Evolutionary conservation across 1,140 invertebrate species (phyloP).

Genomic region (Pissodes strobi): DNA sequence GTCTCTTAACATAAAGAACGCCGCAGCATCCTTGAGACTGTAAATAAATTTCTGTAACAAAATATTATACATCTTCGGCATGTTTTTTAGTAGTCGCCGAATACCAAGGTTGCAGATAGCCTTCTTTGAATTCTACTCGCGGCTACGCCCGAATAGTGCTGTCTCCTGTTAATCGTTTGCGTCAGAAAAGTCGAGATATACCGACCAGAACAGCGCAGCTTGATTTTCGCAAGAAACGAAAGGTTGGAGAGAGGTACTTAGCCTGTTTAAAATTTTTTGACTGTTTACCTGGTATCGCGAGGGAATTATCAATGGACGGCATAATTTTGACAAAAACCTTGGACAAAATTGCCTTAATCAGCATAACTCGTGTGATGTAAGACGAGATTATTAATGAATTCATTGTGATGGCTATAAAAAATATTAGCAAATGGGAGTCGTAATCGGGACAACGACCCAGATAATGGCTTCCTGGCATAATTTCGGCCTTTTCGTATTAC

Average conservation of each 20-base stretch:
- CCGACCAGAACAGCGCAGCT: no score
- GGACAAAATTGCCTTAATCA: slow-evolving; percentile 16
- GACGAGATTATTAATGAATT: slow-evolving; percentile 24
- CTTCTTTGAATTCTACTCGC: slow-evolving; percentile 8
- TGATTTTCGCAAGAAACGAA: no score
- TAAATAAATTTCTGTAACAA: slow-evolving; percentile 28
- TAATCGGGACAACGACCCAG: not conserved
- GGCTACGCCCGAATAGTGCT: no score
- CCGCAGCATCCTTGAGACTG: slow-evolving; percentile 27
- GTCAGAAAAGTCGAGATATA: no score
- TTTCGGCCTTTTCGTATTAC: not conserved
- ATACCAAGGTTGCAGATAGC: slow-evolving; percentile 25
- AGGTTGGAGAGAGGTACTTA: slow-evolving; percentile 1
- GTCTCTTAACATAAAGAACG: slow-evolving; percentile 25
- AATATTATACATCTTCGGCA: slow-evolving; percentile 22
- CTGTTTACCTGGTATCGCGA: slow-evolving; percentile 21
- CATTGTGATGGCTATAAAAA: slow-evolving; percentile 9
- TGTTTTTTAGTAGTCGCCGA: slow-evolving; percentile 20
- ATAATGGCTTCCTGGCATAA: slow-evolving; percentile 1
- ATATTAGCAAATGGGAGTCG: slow-evolving; percentile 12
- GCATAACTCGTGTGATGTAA: slow-evolving; percentile 20
- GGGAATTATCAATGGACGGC: slow-evolving; percentile 23
- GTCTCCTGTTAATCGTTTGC: no score
- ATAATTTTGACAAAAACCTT: slow-evolving; percentile 19
- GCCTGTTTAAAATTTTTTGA: slow-evolving; percentile 14